These are phyloP conservation scores for Anhinga anhinga DNA, from an alignment of 2,113 vertebrate species.

Conservation along the genomic window DNA sequence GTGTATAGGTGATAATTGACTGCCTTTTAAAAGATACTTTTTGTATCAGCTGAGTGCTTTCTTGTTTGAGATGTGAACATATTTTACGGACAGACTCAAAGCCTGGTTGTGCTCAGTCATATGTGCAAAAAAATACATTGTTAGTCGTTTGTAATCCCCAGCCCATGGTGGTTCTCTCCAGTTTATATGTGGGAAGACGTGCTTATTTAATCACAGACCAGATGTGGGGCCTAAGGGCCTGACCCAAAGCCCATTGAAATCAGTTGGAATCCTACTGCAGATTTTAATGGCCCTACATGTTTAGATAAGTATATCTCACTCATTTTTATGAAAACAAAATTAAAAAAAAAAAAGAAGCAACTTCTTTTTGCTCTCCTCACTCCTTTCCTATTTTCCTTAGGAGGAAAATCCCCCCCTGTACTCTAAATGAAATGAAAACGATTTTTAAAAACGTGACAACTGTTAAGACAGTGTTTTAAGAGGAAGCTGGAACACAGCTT, in stretches of 20 bases:
- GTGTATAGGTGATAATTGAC: neutral
- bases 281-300: neutral
- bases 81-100: neutral
- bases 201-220: constrained; percentile 7
- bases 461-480: neutral
- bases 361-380: neutral
- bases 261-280: neutral
- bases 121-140: neutral
- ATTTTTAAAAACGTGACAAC: neutral
- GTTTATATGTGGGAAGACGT: neutral
- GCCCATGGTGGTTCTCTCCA: neutral
- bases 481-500: neutral
- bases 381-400: neutral
- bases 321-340: neutral
- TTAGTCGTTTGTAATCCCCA: neutral
- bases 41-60: neutral
- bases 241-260: constrained; percentile 31
- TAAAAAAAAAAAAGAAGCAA: neutral
- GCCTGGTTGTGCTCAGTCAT: neutral
- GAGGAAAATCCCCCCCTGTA: neutral
- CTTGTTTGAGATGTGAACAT: neutral
- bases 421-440: neutral
- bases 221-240: neutral
- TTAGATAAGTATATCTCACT: neutral
- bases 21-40: neutral